Conservation (phyloP, 2,888 invertebrate genomes). For the Nipponacmea schrenckii region DNA sequence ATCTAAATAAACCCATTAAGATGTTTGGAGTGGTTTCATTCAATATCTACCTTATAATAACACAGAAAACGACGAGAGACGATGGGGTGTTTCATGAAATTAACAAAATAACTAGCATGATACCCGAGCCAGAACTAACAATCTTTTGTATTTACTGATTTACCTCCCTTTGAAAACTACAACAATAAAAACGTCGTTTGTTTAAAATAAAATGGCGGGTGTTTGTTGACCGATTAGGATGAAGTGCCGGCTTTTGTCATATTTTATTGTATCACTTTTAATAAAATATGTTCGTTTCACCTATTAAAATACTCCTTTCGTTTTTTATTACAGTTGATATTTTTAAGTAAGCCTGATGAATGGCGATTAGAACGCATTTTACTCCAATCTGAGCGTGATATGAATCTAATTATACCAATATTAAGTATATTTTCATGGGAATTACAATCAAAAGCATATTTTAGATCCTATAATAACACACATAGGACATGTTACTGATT, state of each 20-base stretch:
- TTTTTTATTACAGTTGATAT: not conserved
- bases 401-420: too few relatives aligned
- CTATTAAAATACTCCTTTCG: not conserved
- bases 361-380: not conserved
- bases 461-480: too few relatives aligned
- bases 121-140: not conserved
- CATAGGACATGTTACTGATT: too few relatives aligned
- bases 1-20: not conserved
- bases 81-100: not conserved
- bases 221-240: not conserved
- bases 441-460: not conserved
- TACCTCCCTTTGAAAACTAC: not conserved
- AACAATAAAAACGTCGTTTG: not conserved
- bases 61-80: slow-evolving; percentile 1
- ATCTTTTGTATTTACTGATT: not conserved
- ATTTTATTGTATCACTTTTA: not conserved
- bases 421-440: not conserved
- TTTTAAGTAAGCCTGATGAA: not conserved
- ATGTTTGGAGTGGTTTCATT: slow-evolving; percentile 1
- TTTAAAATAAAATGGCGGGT: not conserved
- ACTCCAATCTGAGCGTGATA: too few relatives aligned
- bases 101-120: not conserved
- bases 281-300: not conserved
- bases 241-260: not conserved
- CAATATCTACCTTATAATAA: not conserved